Evolutionary conservation across 2,797 vertebrate species (phyloP), one percentile per base, ranked within the genome.

Genomic region (Leptoclinus maculatus): DNA sequence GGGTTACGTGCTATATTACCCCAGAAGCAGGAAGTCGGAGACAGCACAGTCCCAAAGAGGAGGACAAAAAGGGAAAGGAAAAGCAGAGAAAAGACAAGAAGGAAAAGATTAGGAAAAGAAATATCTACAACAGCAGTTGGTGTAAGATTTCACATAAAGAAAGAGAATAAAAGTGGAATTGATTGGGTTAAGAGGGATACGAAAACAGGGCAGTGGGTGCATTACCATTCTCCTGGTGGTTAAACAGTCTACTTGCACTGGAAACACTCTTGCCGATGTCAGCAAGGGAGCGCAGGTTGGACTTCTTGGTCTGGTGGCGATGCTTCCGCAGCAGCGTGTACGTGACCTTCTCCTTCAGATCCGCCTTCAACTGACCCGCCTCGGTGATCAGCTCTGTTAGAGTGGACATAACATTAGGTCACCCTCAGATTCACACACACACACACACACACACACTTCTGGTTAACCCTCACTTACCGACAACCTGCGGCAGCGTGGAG

Each of bases 231-330:
- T 99, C 98, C 51, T 95, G 97, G 95, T 88, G 97, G 93, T 96
- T 94, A 94, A 99, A 99, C 94, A 99, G 97, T 91, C 97, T 93
- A 94, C 98, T 99, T 87, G 98, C 98, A 88, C 97, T 99, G 93
- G 98, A 99, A 89, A 99, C 98, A 2, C 97, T 99, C 94, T 98
- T 99, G 78, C 98, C 98, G 2, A 99, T 99, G 94, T 99, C 98
- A 10, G 98, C 98, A 73, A 99, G 94, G 0, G 98, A 99, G 51
- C 98, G 98, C 74, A 99, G 94, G 94, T 99, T 99, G 91, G 98
- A 99, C 85, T 99, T 99, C 95, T 99, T 99, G 92, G 98, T 99
- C 93, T 99, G 98, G 91, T 99, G 98, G 41, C 97, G 96, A 88
- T 99, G 98, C 83, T 96, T 98, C 87, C 98, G 94, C 19, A 99